A percentile compares a stretch with the other conserved stretches of the same genome.
Conservation (phyloP, 2,888 invertebrate species). For the Orthosia gracilis region DNA sequence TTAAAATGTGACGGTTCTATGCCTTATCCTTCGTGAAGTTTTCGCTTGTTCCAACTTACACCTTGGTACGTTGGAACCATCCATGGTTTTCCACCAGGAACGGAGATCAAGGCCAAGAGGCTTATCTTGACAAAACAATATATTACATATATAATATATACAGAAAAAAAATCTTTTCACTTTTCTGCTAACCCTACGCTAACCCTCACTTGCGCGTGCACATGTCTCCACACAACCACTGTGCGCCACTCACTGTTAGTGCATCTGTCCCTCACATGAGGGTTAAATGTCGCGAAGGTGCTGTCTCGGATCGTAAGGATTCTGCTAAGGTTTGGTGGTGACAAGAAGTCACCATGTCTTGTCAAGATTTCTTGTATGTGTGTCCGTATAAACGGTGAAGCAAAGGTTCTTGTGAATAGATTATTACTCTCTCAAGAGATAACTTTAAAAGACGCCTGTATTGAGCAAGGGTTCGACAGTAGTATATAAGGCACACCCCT, state of each 20-base stretch:
- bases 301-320: slow-evolving; percentile 32
- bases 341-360: slow-evolving; percentile 10
- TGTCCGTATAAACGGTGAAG: not conserved
- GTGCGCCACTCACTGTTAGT: slow-evolving; percentile 64
- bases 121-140: too few species aligned
- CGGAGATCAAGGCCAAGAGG: too few species aligned
- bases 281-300: slow-evolving; percentile 49
- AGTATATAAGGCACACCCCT: too few species aligned
- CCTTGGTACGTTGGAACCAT: too few species aligned
- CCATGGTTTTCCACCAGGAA: too few species aligned
- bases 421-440: not conserved
- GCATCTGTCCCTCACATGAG: slow-evolving; percentile 34
- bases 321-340: not conserved
- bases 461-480: too few species aligned
- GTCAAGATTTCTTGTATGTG: not conserved
- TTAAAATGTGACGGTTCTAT: too few species aligned
- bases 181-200: slow-evolving; percentile 34
- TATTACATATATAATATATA: too few species aligned
- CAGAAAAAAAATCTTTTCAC: too few species aligned
- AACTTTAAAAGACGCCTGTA: too few species aligned
- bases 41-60: too few species aligned
- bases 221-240: slow-evolving; percentile 61
- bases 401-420: not conserved
- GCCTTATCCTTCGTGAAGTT: too few species aligned
- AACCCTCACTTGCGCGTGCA: slow-evolving; percentile 51